Percentiles rank a stretch among this genome's conserved stretches.
phyloP scores from a whole-genome alignment of 2,113 vertebrate species.

The Chlamydotis undulata region DNA sequence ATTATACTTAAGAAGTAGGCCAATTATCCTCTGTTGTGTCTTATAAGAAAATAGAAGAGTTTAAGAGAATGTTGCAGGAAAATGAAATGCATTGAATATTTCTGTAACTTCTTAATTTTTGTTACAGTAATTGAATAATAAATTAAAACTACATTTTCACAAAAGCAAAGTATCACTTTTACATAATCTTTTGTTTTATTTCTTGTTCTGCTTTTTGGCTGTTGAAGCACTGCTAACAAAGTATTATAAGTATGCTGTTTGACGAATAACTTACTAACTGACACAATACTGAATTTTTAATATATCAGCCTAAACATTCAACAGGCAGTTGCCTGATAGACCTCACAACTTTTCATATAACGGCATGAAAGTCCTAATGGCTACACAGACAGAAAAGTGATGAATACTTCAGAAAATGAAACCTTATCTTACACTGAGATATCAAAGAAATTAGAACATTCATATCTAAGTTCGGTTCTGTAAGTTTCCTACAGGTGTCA shows the following conservation, averaged over 20 bases:
- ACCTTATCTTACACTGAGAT: not conserved
- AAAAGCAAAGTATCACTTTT: not conserved
- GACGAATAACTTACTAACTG: not conserved
- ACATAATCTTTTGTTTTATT: not conserved
- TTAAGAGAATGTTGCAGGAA: not conserved
- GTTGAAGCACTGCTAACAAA: not conserved
- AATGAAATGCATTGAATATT: not conserved
- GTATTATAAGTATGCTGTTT: not conserved
- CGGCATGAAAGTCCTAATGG: not conserved
- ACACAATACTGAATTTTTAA: not conserved
- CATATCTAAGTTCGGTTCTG: not conserved
- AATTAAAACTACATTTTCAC: not conserved
- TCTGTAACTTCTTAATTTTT: not conserved
- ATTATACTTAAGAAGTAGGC: not conserved
- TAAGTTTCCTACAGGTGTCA: not conserved
- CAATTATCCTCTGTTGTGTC: not conserved
- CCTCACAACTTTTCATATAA: not conserved
- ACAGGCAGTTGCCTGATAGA: not conserved
- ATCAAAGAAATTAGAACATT: not conserved
- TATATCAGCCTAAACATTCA: not conserved
- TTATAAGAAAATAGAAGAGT: not conserved
- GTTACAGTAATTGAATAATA: not conserved
- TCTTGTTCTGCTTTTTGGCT: not conserved
- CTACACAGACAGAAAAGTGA: not conserved
- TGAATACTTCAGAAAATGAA: not conserved